Evolutionary conservation across 2,113 vertebrate species (phyloP), one percentile per base, ranked within the genome.

Genomic region (Myrmecophaga tridactyla): DNA sequence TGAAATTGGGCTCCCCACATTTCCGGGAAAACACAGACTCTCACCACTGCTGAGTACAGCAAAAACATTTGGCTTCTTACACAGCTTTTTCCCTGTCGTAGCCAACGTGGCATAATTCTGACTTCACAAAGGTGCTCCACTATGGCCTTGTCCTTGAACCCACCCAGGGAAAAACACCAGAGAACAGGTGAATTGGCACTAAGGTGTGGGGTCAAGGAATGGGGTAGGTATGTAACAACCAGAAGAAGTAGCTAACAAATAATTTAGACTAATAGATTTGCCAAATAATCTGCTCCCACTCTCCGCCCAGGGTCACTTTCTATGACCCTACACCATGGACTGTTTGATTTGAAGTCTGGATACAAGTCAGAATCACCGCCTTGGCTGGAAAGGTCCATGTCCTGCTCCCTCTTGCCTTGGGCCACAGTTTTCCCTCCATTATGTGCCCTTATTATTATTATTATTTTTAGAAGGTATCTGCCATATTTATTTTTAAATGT

Each of bases 361-460:
- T 4, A 7, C 1, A 56, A 69, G 13, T 1, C 90, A 34, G 23
- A 51, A 67, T 43, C 6, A 2, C 4, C 13, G 11, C 8, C 7
- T 7, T 15, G 27, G 20, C 41, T 2, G 9, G 31, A 15, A 0
- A 29, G 36, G 56, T 7, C 25, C 15, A 17, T 3, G 1, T 0
- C 17, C 0, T 15, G 58, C 25, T 14, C 63, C 34, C 13, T 70
- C 43, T 12, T 1, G 14, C 31, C 58, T 25, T 15, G 41, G 73
- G 23, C 46, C 72, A 63, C 27, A 7, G 4, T 3, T 39, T n/a
- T 34, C 11, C 29, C 46, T 36, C 21, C 18, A 18, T 7, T 6
- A 6, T 11, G 9, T 3, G 8, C 14, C 73, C 73, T 46, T 25
- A 43, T 75, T 27, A 8, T 51, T 51, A 12, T 51, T 51, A 10